Evolutionary conservation across 2,797 vertebrate species (phyloP), one percentile per base, ranked within the genome.

Genomic region (Intellagama lesueurii): DNA sequence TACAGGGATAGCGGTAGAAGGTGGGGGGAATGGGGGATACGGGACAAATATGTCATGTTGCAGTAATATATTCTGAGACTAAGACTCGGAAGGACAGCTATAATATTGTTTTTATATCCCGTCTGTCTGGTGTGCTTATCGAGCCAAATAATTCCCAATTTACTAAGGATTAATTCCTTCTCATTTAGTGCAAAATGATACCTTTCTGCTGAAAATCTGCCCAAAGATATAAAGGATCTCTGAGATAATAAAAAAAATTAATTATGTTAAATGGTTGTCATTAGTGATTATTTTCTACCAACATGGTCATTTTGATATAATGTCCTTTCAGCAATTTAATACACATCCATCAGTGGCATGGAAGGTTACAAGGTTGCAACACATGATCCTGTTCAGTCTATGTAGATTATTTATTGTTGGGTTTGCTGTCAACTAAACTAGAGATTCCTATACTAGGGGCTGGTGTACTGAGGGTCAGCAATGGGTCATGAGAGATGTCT

Each of bases 121-220:
- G 73, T 91, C 28, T 6, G 56, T 16, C 28, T 6, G 49, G 19
- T 80, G n/a, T 26, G 32, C 69, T 83, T 85, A 76, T 82, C 9
- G 32, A 85, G 32, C 32, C 88, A 70, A 72, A 72, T 90, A 84
- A 81, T 81, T 70, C 44, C 72, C 44, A 75, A 32, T 89, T 89
- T 91, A n/a, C 24, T 3, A 70, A 14, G 56, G 56, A 90, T 76
- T 68, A 83, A 84, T 64, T 84, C 28, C 44, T 84, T 91, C 92
- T 77, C 88, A 79, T 81, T 88, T 90, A 70, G 83, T 86, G 89
- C 89, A 89, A 94, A 90, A 84, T 56, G 19, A 76, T 90, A 82
- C 22, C 16, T 88, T 83, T 26, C 5, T 49, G 11, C 7, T 26
- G 78, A 66, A 91, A 91, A 89, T 82, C 66, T 81, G 49, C 56